Evolutionary conservation across 2,797 vertebrate genomes (phyloP).

Genomic region (Parotocinclus haroldoi): DNA sequence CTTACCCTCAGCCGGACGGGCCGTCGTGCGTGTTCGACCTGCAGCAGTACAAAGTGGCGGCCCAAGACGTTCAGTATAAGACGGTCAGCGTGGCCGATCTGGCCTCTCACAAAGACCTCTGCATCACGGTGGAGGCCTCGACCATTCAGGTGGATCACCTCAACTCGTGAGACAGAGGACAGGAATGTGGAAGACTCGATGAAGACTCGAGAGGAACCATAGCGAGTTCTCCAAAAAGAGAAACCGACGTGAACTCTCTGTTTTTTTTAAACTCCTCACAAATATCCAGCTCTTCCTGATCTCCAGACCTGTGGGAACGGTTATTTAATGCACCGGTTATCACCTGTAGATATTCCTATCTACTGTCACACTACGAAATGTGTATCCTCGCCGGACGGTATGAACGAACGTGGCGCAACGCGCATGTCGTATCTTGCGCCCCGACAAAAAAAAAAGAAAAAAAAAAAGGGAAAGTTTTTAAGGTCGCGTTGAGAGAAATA

Average conservation of each 20-base stretch:
- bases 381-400: constrained; percentile 49
- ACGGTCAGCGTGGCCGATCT: constrained; percentile 71
- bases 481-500: constrained; percentile 44
- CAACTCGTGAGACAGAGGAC: constrained; percentile 76
- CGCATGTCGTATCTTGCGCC: constrained; percentile 36
- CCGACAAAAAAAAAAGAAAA: constrained; percentile 3
- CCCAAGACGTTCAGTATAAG: constrained; percentile 76
- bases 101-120: constrained; percentile 93
- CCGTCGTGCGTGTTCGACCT: constrained; percentile 88
- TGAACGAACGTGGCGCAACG: constrained; percentile 54
- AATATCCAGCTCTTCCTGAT: constrained; percentile 60
- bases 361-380: constrained; percentile 52
- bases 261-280: constrained; percentile 40
- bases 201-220: constrained; percentile 6
- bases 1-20: constrained; percentile 62
- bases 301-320: constrained; percentile 4
- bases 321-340: constrained; percentile 27
- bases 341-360: constrained; percentile 47
- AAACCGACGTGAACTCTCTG: background rate
- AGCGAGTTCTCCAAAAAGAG: too few relatives aligned
- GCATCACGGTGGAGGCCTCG: constrained; percentile 94
- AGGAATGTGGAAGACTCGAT: constrained; percentile 10
- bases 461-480: constrained; percentile 55
- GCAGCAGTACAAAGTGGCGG: constrained; percentile 91
- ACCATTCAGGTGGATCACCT: constrained; percentile 96